A percentile compares a stretch with the other conserved stretches of the same genome.
These are phyloP conservation scores for Scolopax mira DNA, from an alignment of 2,113 vertebrate genomes.

Conservation along the genomic window DNA sequence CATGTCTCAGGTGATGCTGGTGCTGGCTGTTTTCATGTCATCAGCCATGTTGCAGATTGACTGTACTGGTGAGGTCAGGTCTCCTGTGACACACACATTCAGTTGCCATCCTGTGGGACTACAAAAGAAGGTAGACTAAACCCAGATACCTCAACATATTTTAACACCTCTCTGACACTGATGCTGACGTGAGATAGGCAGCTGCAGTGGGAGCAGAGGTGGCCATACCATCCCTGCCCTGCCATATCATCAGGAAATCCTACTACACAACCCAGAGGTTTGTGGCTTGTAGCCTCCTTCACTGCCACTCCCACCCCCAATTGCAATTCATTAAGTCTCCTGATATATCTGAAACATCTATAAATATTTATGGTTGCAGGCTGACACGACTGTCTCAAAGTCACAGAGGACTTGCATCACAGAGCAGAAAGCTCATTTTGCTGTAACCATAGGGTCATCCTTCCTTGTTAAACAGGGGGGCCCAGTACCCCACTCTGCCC, in stretches of 20 bases:
- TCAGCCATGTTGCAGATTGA: fast-evolving
- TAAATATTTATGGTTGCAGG: conserved; percentile 44
- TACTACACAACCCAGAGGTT: background rate
- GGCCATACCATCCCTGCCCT: background rate
- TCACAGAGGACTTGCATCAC: background rate
- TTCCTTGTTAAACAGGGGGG: background rate
- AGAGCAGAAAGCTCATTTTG: background rate
- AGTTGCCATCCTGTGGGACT: background rate
- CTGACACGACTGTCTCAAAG: conserved; percentile 5
- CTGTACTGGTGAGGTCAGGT: background rate
- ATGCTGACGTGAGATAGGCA: background rate
- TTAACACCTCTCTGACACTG: background rate
- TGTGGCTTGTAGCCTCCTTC: background rate
- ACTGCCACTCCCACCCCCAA: background rate
- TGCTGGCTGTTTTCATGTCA: background rate
- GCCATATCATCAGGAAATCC: background rate
- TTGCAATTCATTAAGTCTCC: conserved; percentile 21
- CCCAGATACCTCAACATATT: background rate
- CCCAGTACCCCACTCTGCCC: background rate
- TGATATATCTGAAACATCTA: background rate
- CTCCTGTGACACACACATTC: background rate
- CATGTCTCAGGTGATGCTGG: background rate
- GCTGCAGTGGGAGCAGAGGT: background rate
- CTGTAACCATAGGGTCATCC: background rate
- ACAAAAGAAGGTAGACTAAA: background rate